Conservation (phyloP, 37 sponge, comb jelly and placozoan genomes). For the Oscarella lobularis region DNA sequence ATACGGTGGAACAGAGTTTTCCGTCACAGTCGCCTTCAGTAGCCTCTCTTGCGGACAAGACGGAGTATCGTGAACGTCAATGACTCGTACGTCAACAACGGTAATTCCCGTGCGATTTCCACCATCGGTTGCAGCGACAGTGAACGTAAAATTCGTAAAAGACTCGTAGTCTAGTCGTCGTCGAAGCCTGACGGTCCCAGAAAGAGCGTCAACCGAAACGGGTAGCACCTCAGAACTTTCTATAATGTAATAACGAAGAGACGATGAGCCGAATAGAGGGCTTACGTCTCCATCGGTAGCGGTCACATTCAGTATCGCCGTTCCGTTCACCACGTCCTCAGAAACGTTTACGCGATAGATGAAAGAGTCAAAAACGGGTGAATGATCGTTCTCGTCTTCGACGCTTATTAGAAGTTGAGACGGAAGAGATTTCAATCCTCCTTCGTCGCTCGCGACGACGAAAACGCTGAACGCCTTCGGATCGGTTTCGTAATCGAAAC, state of each 20-base stretch:
- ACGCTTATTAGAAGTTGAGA: conserved; percentile 15
- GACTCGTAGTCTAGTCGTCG: background rate
- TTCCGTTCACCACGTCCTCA: conserved; percentile 11
- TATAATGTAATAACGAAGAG: background rate
- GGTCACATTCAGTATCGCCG: conserved; percentile 4
- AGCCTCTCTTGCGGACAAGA: conserved; percentile 8
- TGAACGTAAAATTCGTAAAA: background rate
- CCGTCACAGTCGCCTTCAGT: conserved; percentile 17
- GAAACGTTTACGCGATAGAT: conserved; percentile 1
- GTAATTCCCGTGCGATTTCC: too few species aligned
- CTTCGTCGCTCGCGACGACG: conserved; percentile 29
- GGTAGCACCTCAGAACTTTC: too few species aligned
- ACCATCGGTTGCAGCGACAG: background rate
- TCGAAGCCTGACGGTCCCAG: background rate
- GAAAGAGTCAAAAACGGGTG: conserved; percentile 19
- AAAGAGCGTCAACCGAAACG: background rate
- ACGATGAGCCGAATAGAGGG: too few species aligned
- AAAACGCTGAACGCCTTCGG: conserved; percentile 15
- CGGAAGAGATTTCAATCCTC: conserved; percentile 13
- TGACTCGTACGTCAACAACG: conserved; percentile 11
- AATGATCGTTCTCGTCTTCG: conserved; percentile 51
- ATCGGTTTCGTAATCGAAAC: conserved; percentile 29
- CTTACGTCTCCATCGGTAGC: conserved; percentile 36
- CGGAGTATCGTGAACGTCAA: conserved; percentile 32
- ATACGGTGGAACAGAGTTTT: conserved; percentile 6